Evolutionary conservation across 1,140 invertebrate species (phyloP).

Genomic region (Danaus plexippus): DNA sequence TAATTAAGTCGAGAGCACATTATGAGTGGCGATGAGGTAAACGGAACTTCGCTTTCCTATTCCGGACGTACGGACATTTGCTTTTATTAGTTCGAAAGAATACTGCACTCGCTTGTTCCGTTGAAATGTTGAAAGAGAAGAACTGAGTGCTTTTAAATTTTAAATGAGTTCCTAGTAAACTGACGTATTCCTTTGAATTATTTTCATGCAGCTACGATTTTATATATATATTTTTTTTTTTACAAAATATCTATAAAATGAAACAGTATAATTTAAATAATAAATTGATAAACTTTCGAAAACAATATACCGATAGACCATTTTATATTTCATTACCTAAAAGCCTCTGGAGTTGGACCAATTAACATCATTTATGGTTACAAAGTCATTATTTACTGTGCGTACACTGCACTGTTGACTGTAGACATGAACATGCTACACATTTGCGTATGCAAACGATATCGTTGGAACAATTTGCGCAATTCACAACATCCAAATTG

Average conservation of each 20-base stretch:
- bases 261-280: too few relatives aligned
- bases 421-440: constrained; percentile 10
- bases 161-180: too few relatives aligned
- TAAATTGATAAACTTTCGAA: too few relatives aligned
- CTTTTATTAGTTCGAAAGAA: constrained; percentile 31
- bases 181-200: too few relatives aligned
- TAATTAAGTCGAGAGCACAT: constrained; percentile 56
- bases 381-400: constrained; percentile 17
- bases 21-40: constrained; percentile 43
- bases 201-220: too few relatives aligned
- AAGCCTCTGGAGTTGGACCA: constrained; percentile 9
- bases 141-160: too few relatives aligned
- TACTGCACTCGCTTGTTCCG: constrained; percentile 14
- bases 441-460: constrained; percentile 14
- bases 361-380: constrained; percentile 8
- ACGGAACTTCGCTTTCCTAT: constrained; percentile 33
- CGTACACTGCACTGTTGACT: constrained; percentile 1
- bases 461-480: constrained; percentile 8
- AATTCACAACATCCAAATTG: constrained; percentile 5
- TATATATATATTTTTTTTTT: too few relatives aligned
- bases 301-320: too few relatives aligned
- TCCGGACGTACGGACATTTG: constrained; percentile 24
- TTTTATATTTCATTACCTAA: too few relatives aligned
- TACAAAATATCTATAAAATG: too few relatives aligned
- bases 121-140: constrained; percentile 12